Base-by-base conservation (phyloP, 30 jellyfish, hydroid and myxozoan genomes). In the Aurelia aurita region DNA sequence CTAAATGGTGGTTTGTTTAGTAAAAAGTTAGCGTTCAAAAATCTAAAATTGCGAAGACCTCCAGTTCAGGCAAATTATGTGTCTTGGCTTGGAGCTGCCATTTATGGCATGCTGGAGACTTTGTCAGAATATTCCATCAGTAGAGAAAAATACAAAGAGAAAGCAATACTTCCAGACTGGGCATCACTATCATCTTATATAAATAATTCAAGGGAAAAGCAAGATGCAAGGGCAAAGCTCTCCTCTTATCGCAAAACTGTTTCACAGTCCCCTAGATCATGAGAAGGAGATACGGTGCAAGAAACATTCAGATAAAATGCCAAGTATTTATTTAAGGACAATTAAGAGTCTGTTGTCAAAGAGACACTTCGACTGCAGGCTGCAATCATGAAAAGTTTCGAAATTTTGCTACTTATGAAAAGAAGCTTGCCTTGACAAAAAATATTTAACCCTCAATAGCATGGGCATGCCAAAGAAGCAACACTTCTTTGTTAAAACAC, bases 31-130 rank as follows among this genome's bases (percentile, higher is more conserved):
- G 96, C 96, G 26, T 28, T 94, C 11, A 89, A 75, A 65, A 84
- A 53, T 3, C 63, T 89, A 28, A 79, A 84, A 65, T 68, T 94
- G 19, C 85, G 91, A 13, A 74, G 69, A 44, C 90, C 96, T n/a
- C 97, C 97, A 1, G 96, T 94, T 1, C 96, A 92, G 13, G 97
- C 97, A 28, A 94, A 94, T 72, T 94, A 85, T 66, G 83, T 82
- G 3, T 74, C 95, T 1, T 94, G 99, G 99, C 92, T 81, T 26
- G 99, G 99, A 34, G 99, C 97, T 47, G 97, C 99, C 16, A 79
- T 94, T 58, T 84, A 84, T 85, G 97, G 99, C 13, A 86, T 91
- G 68, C 90, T 94, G 20, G 99, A 94, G 31, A 69, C 91, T 8
- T 90, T 94, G 8, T 46, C 90, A 28, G 99, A 94, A 25, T 86